Evolutionary conservation across 2,888 invertebrate genomes (phyloP).

Genomic region (Plagiodera versicolora): DNA sequence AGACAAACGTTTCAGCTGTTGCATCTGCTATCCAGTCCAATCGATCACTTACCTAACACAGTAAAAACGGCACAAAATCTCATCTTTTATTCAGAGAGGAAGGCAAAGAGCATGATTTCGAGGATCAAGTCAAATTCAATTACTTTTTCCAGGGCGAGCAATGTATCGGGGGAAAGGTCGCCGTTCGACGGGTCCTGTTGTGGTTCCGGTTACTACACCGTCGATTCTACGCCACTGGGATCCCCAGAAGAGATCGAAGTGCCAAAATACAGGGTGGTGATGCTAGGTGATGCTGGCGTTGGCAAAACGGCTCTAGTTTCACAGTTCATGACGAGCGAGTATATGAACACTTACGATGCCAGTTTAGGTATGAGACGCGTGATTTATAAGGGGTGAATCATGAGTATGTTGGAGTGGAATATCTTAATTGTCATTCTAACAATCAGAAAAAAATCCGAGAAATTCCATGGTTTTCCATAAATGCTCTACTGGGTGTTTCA

Average conservation of each 20-base stretch:
- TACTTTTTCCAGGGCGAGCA: conserved; percentile 64
- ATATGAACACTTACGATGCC: conserved; percentile 93
- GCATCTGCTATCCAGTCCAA: too few species aligned
- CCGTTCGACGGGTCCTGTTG: conserved; percentile 89
- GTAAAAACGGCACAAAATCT: too few species aligned
- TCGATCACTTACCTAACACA: too few species aligned
- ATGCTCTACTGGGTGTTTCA: too few species aligned
- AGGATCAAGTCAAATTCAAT: background rate
- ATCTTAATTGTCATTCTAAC: too few species aligned
- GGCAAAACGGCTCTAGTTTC: conserved; percentile 90
- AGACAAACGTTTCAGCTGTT: too few species aligned
- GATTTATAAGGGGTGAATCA: background rate
- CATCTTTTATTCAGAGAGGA: too few species aligned
- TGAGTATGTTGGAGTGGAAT: background rate
- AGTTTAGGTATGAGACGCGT: conserved; percentile 72
- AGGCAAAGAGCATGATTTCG: too few species aligned
- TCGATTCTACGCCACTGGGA: conserved; percentile 74
- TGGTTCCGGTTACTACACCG: conserved; percentile 76
- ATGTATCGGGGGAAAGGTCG: conserved; percentile 69
- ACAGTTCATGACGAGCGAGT: conserved; percentile 94
- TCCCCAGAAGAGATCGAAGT: conserved; percentile 73
- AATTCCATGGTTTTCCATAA: too few species aligned
- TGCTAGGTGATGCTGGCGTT: conserved; percentile 82
- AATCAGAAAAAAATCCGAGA: too few species aligned
- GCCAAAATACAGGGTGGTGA: conserved; percentile 78